Evolutionary conservation across 2,888 invertebrate genomes (phyloP).

Genomic region (Candidula unifasciata): DNA sequence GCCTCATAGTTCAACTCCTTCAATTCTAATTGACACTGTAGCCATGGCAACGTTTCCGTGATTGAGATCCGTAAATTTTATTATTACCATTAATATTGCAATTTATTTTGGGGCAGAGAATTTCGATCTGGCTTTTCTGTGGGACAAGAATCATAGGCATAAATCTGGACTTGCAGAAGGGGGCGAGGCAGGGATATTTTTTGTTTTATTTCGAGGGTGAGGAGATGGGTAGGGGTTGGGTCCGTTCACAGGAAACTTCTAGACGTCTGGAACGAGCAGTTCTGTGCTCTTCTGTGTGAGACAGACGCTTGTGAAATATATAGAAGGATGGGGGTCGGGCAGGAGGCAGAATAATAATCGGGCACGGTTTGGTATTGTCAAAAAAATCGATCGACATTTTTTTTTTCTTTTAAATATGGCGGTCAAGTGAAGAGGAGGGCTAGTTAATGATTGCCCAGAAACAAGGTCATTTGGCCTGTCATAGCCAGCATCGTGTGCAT

Average conservation of each 20-base stretch:
- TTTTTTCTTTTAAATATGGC: constrained; percentile 42
- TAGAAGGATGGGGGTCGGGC: background rate
- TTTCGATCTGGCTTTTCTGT: constrained; percentile 41
- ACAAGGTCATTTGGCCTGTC: constrained; percentile 47
- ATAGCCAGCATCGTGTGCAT: constrained; percentile 45
- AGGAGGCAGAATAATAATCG: constrained; percentile 46
- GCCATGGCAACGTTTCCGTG: constrained; percentile 57
- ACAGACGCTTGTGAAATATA: background rate
- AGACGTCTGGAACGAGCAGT: constrained; percentile 12
- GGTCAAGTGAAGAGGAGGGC: constrained; percentile 39
- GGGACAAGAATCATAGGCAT: constrained; percentile 34
- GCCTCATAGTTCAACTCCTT: constrained; percentile 50
- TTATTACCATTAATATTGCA: constrained; percentile 59
- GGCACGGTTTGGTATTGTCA: constrained; percentile 42
- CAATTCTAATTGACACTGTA: constrained; percentile 56
- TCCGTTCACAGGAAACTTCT: constrained; percentile 6
- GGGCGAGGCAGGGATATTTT: background rate
- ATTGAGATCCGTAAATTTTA: constrained; percentile 57
- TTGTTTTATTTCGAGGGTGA: constrained; percentile 1
- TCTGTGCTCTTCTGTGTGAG: background rate
- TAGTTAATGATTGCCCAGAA: constrained; percentile 48
- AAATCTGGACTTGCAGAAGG: constrained; percentile 20
- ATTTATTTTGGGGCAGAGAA: constrained; percentile 49
- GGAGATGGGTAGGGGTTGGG: background rate
- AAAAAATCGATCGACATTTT: constrained; percentile 42